These are phyloP conservation scores for Onychorhynchus coronatus DNA, from an alignment of 2,113 vertebrate genomes.

Conservation along the genomic window DNA sequence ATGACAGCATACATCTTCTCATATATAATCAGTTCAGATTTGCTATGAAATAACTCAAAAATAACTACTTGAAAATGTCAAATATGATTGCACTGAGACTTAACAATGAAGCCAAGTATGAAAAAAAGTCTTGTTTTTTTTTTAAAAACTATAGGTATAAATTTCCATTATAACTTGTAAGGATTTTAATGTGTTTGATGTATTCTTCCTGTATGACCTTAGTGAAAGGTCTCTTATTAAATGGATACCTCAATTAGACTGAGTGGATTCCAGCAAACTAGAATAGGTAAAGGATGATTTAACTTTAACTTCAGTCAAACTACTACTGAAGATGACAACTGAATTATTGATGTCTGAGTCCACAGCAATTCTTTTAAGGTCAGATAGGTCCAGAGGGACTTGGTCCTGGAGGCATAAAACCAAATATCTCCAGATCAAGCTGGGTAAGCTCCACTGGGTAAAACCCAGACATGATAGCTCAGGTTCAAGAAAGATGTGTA, in stretches of 20 bases:
- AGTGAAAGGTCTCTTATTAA: neutral
- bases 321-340: neutral
- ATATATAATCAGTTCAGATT: neutral
- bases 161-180: neutral
- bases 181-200: neutral
- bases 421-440: conserved; percentile 5
- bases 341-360: conserved; percentile 13
- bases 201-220: neutral
- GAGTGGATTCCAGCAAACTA: neutral
- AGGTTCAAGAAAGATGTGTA: neutral
- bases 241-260: neutral
- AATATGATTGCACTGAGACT: neutral
- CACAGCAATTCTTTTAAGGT: conserved; percentile 25
- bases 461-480: neutral
- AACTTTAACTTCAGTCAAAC: neutral
- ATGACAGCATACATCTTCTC: neutral
- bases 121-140: neutral
- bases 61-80: neutral
- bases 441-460: neutral
- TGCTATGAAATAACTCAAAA: neutral
- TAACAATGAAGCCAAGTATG: neutral
- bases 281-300: neutral
- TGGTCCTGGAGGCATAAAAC: neutral
- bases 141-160: neutral
- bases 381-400: neutral